Percentiles rank a stretch among this genome's conserved stretches.
Conservation (phyloP, 2,113 vertebrate genomes). For the Prionailurus bengalensis region DNA sequence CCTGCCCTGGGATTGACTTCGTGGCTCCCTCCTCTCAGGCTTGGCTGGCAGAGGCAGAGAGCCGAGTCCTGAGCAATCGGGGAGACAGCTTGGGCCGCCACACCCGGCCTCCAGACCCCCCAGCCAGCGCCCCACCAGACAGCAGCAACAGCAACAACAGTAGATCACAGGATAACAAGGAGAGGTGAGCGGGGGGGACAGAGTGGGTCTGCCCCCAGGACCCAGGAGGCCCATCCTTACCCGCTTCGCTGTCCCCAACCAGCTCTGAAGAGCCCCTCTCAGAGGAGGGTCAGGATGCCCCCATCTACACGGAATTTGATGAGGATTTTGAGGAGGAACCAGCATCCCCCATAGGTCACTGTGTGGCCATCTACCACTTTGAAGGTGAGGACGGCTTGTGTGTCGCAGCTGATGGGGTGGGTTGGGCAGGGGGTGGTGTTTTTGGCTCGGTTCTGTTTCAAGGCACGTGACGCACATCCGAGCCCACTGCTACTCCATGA, state of each 20-base stretch:
- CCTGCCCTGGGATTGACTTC: background rate
- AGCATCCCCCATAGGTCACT: conserved; percentile 90
- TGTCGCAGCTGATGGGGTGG: background rate
- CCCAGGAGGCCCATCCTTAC: accelerated
- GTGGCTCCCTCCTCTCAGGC: conserved; percentile 80
- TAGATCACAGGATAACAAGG: conserved; percentile 88
- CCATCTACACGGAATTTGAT: conserved; percentile 93
- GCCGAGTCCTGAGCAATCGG: conserved; percentile 84
- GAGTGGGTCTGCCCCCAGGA: accelerated
- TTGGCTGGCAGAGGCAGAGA: conserved; percentile 93
- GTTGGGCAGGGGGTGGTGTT: accelerated
- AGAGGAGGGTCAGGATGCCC: conserved; percentile 89
- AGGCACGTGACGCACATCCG: background rate
- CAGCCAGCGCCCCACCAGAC: conserved; percentile 83
- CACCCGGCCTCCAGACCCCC: conserved; percentile 79
- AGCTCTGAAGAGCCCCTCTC: conserved; percentile 91
- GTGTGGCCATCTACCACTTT: conserved; percentile 94
- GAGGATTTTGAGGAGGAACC: conserved; percentile 94
- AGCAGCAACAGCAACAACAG: conserved; percentile 90
- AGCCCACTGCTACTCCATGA: no score
- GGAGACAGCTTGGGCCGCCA: conserved; percentile 88
- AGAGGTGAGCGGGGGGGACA: conserved; percentile 85
- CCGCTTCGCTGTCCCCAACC: background rate
- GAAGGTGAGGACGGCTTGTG: conserved; percentile 86
- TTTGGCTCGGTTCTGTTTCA: background rate